Percentiles rank a stretch among this genome's conserved stretches.
Conservation (phyloP, 2,113 vertebrate species). For the Ictalurus punctatus region DNA sequence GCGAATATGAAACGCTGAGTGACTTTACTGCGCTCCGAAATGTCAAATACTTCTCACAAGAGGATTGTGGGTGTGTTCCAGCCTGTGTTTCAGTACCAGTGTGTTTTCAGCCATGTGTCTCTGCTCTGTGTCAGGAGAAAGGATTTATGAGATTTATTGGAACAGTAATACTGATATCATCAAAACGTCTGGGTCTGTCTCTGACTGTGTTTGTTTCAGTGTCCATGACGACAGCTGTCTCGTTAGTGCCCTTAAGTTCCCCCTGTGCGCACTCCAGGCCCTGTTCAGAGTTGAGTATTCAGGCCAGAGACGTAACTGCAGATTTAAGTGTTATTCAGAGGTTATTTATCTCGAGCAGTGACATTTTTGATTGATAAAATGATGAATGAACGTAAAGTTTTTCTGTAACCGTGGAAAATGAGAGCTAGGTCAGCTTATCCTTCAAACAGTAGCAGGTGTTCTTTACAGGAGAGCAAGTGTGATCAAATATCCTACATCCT, state of each 20-base stretch:
- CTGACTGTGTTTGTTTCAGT: neutral
- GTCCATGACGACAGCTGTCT: neutral
- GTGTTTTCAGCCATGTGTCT: neutral
- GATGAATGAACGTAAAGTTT: too few relatives aligned
- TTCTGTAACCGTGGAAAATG: too few relatives aligned
- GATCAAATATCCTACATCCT: too few relatives aligned
- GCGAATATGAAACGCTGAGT: neutral
- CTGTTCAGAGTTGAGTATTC: neutral
- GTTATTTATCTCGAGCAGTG: neutral
- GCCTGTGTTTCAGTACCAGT: neutral
- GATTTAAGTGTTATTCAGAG: neutral
- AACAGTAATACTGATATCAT: neutral
- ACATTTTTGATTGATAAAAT: too few relatives aligned
- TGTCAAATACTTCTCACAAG: too few relatives aligned
- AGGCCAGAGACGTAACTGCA: neutral
- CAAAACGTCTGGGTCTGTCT: neutral
- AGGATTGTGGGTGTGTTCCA: neutral
- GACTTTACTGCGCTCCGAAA: neutral
- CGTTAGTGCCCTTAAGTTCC: neutral
- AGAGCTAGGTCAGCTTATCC: too few relatives aligned
- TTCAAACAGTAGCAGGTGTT: too few relatives aligned
- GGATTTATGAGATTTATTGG: neutral
- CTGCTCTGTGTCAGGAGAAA: constrained; percentile 10
- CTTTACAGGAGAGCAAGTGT: too few relatives aligned
- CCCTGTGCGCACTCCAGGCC: too few relatives aligned